Percentiles rank a stretch among this genome's conserved stretches.
Evolutionary conservation across 2,113 vertebrate genomes (phyloP).

Genomic region (Aleadryas rufinucha): DNA sequence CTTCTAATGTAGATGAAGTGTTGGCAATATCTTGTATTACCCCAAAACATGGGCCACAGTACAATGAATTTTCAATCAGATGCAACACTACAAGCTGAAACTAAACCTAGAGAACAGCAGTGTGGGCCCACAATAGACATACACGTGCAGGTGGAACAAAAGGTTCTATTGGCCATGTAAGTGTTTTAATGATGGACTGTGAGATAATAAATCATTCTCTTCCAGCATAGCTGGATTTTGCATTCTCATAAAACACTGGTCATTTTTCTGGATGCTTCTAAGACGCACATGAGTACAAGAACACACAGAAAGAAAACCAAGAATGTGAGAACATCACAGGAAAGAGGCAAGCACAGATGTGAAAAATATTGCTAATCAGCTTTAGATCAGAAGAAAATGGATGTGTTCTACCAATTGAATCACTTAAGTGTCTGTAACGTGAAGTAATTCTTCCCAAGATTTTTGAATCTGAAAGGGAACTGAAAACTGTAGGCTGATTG

Average conservation of each 20-base stretch:
- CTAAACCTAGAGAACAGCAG: not conserved
- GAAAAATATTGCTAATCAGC: not conserved
- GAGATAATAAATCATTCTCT: not conserved
- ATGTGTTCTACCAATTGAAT: rapidly evolving
- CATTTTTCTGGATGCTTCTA: not conserved
- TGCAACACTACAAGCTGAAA: not conserved
- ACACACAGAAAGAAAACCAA: not conserved
- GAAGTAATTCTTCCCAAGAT: not conserved
- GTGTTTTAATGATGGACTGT: not conserved
- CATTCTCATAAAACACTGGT: not conserved
- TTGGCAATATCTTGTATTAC: not conserved
- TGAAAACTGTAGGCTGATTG: not conserved
- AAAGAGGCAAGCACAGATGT: not conserved
- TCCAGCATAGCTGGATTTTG: not conserved
- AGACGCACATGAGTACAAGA: not conserved
- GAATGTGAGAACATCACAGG: not conserved
- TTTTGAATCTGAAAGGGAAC: not conserved
- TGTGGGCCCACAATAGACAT: not conserved
- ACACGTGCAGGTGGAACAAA: not conserved
- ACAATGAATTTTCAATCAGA: not conserved
- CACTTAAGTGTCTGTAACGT: not conserved
- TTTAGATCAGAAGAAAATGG: not conserved
- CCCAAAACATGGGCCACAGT: rapidly evolving
- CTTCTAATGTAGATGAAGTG: not conserved
- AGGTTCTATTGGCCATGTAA: not conserved